These are phyloP conservation scores for Corythoichthys intestinalis DNA, from an alignment of 2,113 vertebrate genomes.

Conservation along the genomic window DNA sequence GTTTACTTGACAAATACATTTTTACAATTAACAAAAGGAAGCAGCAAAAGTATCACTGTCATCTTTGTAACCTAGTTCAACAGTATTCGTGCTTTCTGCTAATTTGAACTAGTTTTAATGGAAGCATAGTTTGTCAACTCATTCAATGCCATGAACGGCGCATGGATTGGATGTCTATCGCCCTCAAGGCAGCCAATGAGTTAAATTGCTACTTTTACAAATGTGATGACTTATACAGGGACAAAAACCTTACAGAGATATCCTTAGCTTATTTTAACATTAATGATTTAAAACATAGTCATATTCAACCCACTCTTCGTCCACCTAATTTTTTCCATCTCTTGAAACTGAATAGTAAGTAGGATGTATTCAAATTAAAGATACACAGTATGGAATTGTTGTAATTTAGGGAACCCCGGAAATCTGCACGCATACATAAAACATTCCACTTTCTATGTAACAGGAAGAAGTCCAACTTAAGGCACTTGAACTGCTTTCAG, in stretches of 20 bases:
- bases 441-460: slow-evolving; percentile 17
- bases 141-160: too few relatives aligned
- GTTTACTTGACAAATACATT: not conserved
- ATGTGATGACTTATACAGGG: not conserved
- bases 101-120: slow-evolving; percentile 2
- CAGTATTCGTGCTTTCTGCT: not conserved
- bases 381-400: not conserved
- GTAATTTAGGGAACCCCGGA: not conserved
- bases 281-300: not conserved
- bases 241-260: not conserved
- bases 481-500: slow-evolving; percentile 51
- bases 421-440: not conserved
- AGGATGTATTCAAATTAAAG: not conserved
- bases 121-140: not conserved
- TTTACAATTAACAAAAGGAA: not conserved
- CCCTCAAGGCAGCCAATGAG: too few relatives aligned
- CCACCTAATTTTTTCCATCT: not conserved
- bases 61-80: not conserved
- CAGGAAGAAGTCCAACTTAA: slow-evolving; percentile 54
- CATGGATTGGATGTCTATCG: too few relatives aligned
- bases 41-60: not conserved
- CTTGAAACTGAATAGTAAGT: not conserved
- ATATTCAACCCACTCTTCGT: not conserved
- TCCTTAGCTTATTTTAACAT: not conserved
- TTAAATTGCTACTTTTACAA: not conserved